Base-by-base conservation (phyloP, 2,797 vertebrate genomes). In the Microtus agrestis region DNA sequence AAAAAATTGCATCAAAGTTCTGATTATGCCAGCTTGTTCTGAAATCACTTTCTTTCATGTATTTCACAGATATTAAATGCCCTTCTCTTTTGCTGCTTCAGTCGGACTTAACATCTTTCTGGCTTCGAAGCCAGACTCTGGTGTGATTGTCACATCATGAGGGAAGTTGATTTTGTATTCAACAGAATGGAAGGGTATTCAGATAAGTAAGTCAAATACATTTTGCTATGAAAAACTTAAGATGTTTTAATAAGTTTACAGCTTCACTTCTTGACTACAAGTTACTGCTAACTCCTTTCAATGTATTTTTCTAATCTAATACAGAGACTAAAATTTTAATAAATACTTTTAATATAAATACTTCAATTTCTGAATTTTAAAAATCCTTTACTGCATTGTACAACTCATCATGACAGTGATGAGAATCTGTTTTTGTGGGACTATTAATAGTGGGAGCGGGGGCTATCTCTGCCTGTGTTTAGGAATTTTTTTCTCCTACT, bases 281-380 rank as follows among this genome's bases (percentile, higher is more conserved):
- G 2, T 48, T 87, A 79, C 21, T 85, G n/a, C 9, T 89, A 23
- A 25, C 4, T 61, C 54, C 3, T 40, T 94, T 67, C 63, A 86
- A 78, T 77, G 31, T 40, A 27, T 37, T 51, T 73, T 84, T 71
- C 25, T 19, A 63, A 29, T 13, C n/a, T 87, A 2, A 31, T 11
- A 59, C 63, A 5, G 1, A 63, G 67, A 56, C 63, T 89, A 82
- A 61, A 87, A 15, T 7, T 54, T 82, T 69, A 91, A 86, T 59
- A 67, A 29, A 40, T n/a, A 37, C 2, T 7, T 91, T 90, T 61
- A 88, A 81, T 77, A 92, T 80, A 91, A 91, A 92, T 63, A 3
- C 2, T 65, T 7, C 17, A 71, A 34, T 8, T 73, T 10, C 37
- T 59, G 34, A 4, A 85, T n/a, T 74, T 31, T 59, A 27, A 71